Evolutionary conservation across 2,113 vertebrate species (phyloP), one percentile per base, ranked within the genome.

Genomic region (Caloenas nicobarica): DNA sequence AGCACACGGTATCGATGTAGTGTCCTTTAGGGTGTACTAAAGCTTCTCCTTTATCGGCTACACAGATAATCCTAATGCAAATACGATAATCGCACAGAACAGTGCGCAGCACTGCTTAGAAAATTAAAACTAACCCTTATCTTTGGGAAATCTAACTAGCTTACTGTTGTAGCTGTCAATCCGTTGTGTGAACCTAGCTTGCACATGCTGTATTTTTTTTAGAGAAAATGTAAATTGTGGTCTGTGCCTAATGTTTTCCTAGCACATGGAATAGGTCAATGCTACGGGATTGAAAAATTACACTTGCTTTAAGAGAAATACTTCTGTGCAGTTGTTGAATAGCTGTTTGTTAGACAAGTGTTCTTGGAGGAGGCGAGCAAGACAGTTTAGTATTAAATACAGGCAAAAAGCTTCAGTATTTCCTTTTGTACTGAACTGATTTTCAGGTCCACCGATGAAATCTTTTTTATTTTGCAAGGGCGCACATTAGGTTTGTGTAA

Each of bases 241-340:
- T 97, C 96, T 96, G 97, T 99, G 98, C 98, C 98, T 98, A 81
- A 97, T 91, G 96, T 98, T 97, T 96, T 98, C 88, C 76, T 97
- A 96, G 92, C 91, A 96, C 85, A 91, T 76, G 95, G 87, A 83
- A 54, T 95, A 97, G 91, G 73, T 95, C 71, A 88, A 9, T 94
- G 93, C 94, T 96, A 78, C 93, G 89, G 74, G 84, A 96, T 87
- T 94, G 84, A 83, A 92, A 76, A 73, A 87, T 77, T 44, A 69
- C 88, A 94, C 81, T 89, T 93, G 81, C 88, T 98, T 92, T 95
- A 91, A 95, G 78, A 97, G 88, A 97, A 96, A 82, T 96, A 88
- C 89, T 95, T 95, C 94, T 88, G 78, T 97, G 95, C 92, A 77
- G 50, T 91, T 96, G 74, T 96, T 95, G 94, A 92, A 90, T 96